Evolutionary conservation across 2,113 vertebrate species (phyloP).

Genomic region (Andinoacara biseriatus): DNA sequence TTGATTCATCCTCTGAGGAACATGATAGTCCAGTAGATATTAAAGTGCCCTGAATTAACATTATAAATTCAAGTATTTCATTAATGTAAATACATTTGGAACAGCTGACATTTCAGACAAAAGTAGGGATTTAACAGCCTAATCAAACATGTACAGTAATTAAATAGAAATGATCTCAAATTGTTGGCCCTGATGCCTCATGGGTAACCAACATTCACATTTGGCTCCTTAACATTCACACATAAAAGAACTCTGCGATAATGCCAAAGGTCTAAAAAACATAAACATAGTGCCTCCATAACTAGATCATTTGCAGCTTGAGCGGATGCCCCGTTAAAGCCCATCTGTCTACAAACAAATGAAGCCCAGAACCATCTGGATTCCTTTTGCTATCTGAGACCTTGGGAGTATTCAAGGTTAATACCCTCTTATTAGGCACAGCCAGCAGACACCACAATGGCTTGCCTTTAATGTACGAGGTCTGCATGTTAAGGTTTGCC

Average conservation of each 20-base stretch:
- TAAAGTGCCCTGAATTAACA: too few relatives aligned
- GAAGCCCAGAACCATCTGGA: slow-evolving; percentile 58
- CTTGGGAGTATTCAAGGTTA: slow-evolving; percentile 69
- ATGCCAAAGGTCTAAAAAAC: slow-evolving; percentile 53
- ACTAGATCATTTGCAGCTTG: slow-evolving; percentile 66
- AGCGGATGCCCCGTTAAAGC: slow-evolving; percentile 57
- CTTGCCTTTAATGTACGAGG: slow-evolving; percentile 42
- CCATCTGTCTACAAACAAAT: slow-evolving; percentile 69
- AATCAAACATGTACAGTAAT: neutral
- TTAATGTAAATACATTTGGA: neutral
- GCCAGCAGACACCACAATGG: slow-evolving; percentile 48
- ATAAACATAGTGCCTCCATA: slow-evolving; percentile 51
- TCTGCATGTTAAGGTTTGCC: slow-evolving; percentile 46
- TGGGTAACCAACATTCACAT: slow-evolving; percentile 3
- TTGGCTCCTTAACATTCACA: slow-evolving; percentile 59
- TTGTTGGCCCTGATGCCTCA: neutral
- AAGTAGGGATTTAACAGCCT: neutral
- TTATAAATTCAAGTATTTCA: too few relatives aligned
- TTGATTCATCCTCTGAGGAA: too few relatives aligned
- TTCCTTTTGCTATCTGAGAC: slow-evolving; percentile 54
- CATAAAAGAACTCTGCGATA: slow-evolving; percentile 36
- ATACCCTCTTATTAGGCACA: slow-evolving; percentile 64
- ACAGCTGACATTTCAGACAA: neutral
- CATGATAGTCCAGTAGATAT: too few relatives aligned
- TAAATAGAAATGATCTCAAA: neutral